A percentile compares a stretch with the other conserved stretches of the same genome.
Evolutionary conservation across 2,113 vertebrate species (phyloP).

Genomic region (Redunca redunca): DNA sequence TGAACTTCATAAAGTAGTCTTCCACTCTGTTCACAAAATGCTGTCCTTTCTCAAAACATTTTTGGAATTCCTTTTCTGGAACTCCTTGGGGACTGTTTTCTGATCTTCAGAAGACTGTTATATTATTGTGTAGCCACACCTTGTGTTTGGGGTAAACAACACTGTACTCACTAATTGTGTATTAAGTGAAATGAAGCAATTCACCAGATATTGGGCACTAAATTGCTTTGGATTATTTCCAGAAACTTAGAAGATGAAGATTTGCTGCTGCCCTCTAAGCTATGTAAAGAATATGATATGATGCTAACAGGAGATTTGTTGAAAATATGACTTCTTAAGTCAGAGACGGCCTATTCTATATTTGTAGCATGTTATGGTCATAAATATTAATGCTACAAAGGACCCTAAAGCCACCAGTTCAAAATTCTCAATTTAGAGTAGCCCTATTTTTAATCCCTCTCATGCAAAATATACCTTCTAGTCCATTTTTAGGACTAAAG

Average conservation of each 20-base stretch:
- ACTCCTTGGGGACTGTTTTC: background rate
- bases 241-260: background rate
- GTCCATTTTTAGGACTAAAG: background rate
- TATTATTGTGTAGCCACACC: background rate
- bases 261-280: background rate
- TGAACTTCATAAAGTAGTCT: background rate
- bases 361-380: constrained; percentile 1
- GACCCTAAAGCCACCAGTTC: background rate
- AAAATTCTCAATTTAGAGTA: background rate
- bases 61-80: background rate
- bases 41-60: background rate
- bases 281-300: background rate
- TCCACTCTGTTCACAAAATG: background rate
- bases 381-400: constrained; percentile 33
- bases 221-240: constrained; percentile 11
- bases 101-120: background rate
- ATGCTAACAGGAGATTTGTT: background rate
- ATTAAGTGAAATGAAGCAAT: background rate
- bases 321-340: constrained; percentile 20
- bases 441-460: background rate
- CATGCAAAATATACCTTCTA: background rate
- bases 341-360: background rate
- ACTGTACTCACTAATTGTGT: background rate
- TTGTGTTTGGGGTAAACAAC: background rate
- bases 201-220: background rate